Conservation (phyloP, 2,888 invertebrate genomes). For the Anoplius nigerrimus region DNA sequence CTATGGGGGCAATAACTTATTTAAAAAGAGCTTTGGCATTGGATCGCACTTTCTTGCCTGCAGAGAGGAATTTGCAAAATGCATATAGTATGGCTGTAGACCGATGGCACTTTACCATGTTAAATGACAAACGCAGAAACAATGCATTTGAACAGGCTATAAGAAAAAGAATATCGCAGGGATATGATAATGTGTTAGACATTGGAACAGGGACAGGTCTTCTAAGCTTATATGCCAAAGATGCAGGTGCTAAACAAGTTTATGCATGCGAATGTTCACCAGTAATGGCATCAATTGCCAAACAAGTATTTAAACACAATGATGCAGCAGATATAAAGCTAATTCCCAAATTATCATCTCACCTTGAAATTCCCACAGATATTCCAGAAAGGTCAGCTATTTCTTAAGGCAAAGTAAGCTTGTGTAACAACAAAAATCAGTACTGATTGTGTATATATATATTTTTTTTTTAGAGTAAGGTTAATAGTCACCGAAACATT, state of each 20-base stretch:
- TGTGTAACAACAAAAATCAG: no score
- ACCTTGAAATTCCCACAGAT: slow-evolving; percentile 76
- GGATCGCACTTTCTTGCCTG: slow-evolving; percentile 77
- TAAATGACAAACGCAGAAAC: slow-evolving; percentile 85
- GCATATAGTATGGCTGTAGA: slow-evolving; percentile 83
- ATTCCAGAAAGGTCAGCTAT: slow-evolving; percentile 76
- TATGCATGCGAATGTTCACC: slow-evolving; percentile 83
- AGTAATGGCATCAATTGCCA: slow-evolving; percentile 80
- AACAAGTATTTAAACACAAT: slow-evolving; percentile 78
- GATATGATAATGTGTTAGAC: slow-evolving; percentile 81
- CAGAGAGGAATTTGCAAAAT: slow-evolving; percentile 82
- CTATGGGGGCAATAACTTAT: slow-evolving; percentile 78
- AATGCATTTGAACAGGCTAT: slow-evolving; percentile 82
- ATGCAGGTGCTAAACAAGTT: slow-evolving; percentile 77
- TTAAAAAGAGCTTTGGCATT: slow-evolving; percentile 77
- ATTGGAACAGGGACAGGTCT: slow-evolving; percentile 88
- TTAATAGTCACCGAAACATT: slow-evolving; percentile 86
- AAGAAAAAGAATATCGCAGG: slow-evolving; percentile 75
- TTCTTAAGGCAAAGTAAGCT: no score
- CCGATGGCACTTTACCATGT: slow-evolving; percentile 89
- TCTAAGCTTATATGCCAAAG: slow-evolving; percentile 81
- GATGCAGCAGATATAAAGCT: slow-evolving; percentile 76
- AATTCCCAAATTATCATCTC: slow-evolving; percentile 79
- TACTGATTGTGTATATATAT: slow-evolving; percentile 8
- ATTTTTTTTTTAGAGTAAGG: slow-evolving; percentile 72